Evolutionary conservation across 2,113 vertebrate species (phyloP).

Genomic region (Maccullochella peelii): DNA sequence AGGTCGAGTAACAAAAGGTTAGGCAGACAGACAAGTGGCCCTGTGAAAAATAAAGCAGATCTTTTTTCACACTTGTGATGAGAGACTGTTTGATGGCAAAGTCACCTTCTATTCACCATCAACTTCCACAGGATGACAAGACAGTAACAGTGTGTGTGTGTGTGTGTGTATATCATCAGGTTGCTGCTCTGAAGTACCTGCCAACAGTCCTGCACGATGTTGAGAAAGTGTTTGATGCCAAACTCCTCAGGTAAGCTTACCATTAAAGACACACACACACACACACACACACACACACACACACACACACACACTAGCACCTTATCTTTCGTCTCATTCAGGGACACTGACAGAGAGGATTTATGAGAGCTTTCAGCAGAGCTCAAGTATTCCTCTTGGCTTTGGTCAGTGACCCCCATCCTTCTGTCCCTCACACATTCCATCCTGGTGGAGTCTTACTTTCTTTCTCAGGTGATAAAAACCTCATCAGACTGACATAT

Average conservation of each 20-base stretch:
- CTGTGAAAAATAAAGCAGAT: constrained; percentile 32
- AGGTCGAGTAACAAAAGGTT: constrained; percentile 24
- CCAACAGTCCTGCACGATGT: constrained; percentile 96
- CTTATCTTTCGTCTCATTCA: constrained; percentile 42
- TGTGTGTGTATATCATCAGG: constrained; percentile 81
- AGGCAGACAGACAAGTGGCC: constrained; percentile 9
- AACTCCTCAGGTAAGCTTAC: constrained; percentile 90
- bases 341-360: constrained; percentile 39
- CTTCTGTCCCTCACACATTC: constrained; percentile 28
- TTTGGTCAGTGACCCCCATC: constrained; percentile 54
- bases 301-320: constrained; percentile 13
- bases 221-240: constrained; percentile 94
- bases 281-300: constrained; percentile 18
- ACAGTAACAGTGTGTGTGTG: constrained; percentile 29
- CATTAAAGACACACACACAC: constrained; percentile 6
- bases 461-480: constrained; percentile 63
- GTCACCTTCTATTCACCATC: constrained; percentile 42
- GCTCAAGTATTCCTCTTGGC: constrained; percentile 28
- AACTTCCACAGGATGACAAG: constrained; percentile 30
- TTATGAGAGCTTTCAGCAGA: constrained; percentile 21
- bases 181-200: constrained; percentile 97
- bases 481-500: constrained; percentile 60
- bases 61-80: constrained; percentile 22
- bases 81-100: constrained; percentile 43
- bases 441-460: constrained; percentile 14